Percentiles rank a stretch among this genome's conserved stretches.
These are phyloP conservation scores for Odontophorus gujanensis DNA, from an alignment of 2,113 vertebrate genomes.

Conservation along the genomic window DNA sequence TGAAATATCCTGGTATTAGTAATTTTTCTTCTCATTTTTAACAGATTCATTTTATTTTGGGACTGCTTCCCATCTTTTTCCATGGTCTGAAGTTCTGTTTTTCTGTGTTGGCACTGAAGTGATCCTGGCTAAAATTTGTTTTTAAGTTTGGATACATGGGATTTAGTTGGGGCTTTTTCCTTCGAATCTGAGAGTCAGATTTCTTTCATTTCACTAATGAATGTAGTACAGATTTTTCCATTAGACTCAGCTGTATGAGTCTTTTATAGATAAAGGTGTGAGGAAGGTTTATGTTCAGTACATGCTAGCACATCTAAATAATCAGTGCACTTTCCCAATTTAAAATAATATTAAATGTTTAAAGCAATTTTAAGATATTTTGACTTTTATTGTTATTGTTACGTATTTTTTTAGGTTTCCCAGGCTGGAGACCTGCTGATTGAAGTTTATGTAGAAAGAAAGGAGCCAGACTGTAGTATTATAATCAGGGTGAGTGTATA, in stretches of 20 bases:
- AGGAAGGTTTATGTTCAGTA: neutral
- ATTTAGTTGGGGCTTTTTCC: neutral
- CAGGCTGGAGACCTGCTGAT: slow-evolving; percentile 95
- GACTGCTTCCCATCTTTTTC: neutral
- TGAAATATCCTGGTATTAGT: neutral
- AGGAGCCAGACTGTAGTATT: slow-evolving; percentile 89
- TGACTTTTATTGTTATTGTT: neutral
- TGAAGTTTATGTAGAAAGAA: slow-evolving; percentile 94
- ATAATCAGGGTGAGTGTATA: slow-evolving; percentile 87
- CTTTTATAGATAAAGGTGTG: neutral
- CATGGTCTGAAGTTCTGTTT: neutral
- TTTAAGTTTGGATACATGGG: neutral
- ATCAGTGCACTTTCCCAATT: neutral
- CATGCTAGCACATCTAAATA: neutral
- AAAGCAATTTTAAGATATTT: neutral
- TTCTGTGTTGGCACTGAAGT: neutral
- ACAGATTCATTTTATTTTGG: neutral
- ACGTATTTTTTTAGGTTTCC: slow-evolving; percentile 83
- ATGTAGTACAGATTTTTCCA: neutral
- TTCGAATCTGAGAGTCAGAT: neutral
- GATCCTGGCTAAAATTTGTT: neutral
- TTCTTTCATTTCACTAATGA: neutral
- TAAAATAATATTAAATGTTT: neutral
- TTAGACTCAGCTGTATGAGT: neutral
- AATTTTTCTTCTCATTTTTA: neutral